Evolutionary conservation across 2,113 vertebrate genomes (phyloP).

Genomic region (Chionodraco myersi): DNA sequence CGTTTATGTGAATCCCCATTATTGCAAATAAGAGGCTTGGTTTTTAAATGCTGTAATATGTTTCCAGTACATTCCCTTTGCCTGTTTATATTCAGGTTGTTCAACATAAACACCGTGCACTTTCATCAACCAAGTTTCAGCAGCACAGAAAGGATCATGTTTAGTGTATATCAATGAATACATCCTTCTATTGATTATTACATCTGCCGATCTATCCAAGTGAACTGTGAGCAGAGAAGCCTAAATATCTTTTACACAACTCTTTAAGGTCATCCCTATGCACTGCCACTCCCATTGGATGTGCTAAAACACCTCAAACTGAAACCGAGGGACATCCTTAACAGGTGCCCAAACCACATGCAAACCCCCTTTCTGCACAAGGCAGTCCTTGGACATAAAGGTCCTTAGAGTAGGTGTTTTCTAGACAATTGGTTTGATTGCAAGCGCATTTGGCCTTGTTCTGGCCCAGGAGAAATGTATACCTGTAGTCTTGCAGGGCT

Average conservation of each 20-base stretch:
- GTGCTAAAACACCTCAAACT: not conserved
- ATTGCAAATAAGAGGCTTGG: not conserved
- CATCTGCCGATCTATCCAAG: not conserved
- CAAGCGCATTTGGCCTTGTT: not conserved
- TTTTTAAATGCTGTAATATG: not conserved
- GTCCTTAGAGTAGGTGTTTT: not conserved
- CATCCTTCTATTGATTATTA: not conserved
- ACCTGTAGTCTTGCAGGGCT: not conserved
- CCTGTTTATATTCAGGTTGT: not conserved
- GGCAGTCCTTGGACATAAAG: not conserved
- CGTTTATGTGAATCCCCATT: not conserved
- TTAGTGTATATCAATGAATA: not conserved
- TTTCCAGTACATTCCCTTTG: not conserved
- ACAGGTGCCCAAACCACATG: not conserved
- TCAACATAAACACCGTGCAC: not conserved
- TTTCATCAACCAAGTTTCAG: not conserved
- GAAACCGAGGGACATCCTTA: not conserved
- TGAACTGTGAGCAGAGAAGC: not conserved
- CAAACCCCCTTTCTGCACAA: not conserved
- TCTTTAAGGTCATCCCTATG: not conserved
- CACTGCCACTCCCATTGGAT: not conserved
- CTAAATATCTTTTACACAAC: not conserved
- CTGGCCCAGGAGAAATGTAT: not conserved
- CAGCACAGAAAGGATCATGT: not conserved
- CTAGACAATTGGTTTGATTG: not conserved